Evolutionary conservation across 2,113 vertebrate species (phyloP), one percentile per base, ranked within the genome.

Genomic region (Glaucomys volans): DNA sequence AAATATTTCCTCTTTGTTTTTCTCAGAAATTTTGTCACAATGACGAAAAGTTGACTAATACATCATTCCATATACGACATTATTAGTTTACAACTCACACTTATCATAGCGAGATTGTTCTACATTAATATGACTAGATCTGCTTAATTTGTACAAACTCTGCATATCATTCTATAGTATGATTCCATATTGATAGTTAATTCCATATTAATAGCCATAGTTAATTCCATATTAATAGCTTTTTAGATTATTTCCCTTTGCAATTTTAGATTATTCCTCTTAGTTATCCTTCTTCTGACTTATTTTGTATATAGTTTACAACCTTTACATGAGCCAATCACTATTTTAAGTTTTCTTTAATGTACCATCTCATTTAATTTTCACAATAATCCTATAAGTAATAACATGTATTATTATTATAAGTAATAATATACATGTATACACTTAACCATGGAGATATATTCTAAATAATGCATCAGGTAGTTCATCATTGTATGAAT

Each of bases 241-340:
- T 37, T 64, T 71, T 50, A 88, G 16, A 74, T 42, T 84, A 7
- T 40, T 72, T 93, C 1, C 59, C 26, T 83, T 71, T 87, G 26
- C 10, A 90, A 93, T n/a, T n/a, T n/a, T n/a, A n/a, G n/a, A 96
- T 35, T 90, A 84, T 32, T 44, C 9, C 75, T 40, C n/a, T 54
- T 37, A 24, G 30, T 35, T 24, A 74, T 76, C 7, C n/a, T 92
- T 66, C n/a, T 89, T 75, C 7, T 52, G n/a, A n/a, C 20, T 87
- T 57, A 74, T 54, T 94, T 86, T 86, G 66, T 24, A 24, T 77
- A 50, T 11, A 83, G 20, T 83, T 87, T 75, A 59, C 24, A 82
- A 86, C 8, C 37, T 90, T 50, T 90, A 14, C 47, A 57, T 57
- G 28, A 10, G 57, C 62, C 13, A 59, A 62, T 72, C 28, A 76